Evolutionary conservation across 2,888 invertebrate species (phyloP), one percentile per base, ranked within the genome.

Genomic region (Dascillus cervinus): DNA sequence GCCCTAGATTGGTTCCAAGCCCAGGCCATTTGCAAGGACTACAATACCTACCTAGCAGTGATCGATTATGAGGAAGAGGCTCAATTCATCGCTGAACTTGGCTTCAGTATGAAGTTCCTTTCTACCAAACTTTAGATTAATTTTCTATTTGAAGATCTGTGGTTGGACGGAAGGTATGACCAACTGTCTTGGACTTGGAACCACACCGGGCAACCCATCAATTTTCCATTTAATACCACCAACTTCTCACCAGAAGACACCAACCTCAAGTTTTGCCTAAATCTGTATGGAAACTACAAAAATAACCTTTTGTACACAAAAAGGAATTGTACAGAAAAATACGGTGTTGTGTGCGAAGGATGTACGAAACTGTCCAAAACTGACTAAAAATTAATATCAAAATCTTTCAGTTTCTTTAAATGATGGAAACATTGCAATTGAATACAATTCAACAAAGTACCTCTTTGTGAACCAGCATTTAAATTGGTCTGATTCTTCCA

Each of bases 281-380:
- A 26, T 10, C 11, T 26, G 11, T 26, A 10, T 13, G 11, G 26
- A 2, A 9, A 8, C 10, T 14, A 11, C 4, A 26, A 14, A 11
- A 3, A 26, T 4, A 26, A 11, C 4, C 15, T 11, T 6, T 3
- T 11, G 11, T 26, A 17, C 11, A 19, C 19, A 4, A 19, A 26
- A 17, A 26, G 26, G 11, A 10, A 17, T 9, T 26, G 26, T 15
- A 10, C 15, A 4, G 17, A 26, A 11, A 17, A 15, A 3, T 26
- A 17, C 19, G 26, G 26, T 3, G 11, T 26, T 4, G n/a, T 26
- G 3, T 26, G 26, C 11, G 26, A 26, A 26, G 26, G 19, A 3
- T 10, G 26, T 26, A 26, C 2, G 26, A 17, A 26, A 2, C n/a
- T 13, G 3, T n/a, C n/a, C n/a, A n/a, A n/a, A n/a, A n/a, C n/a